Base-by-base conservation (phyloP, 2,113 vertebrate genomes). In the Polypterus bichir region DNA sequence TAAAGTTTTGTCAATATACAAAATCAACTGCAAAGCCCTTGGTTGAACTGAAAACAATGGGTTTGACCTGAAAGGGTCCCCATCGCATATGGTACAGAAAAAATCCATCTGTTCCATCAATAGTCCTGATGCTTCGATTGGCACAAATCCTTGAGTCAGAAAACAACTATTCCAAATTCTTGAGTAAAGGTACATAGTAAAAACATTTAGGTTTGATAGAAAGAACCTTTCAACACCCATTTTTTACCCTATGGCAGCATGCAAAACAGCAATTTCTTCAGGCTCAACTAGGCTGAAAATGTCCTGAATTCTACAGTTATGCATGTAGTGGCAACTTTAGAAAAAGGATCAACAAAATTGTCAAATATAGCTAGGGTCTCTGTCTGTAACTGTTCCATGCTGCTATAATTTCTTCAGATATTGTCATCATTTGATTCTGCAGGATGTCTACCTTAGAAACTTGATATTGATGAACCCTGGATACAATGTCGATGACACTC, bases 111-210 rank as follows among this genome's bases (percentile, higher is more conserved):
- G 2, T 2, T 27, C 27, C 27, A 27, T 27, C 2, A 27, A 27
- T 27, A 2, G 62, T 27, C 27, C 27, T 27, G 27, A 27, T 27
- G 27, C 27, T 27, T 27, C 27, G 27, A 27, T 70, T 72, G 45
- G 66, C 54, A 11, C 69, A 2, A 48, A 66, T 59, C 59, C 51
- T 54, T 53, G 66, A 27, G 27, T 27, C 27, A 27, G 60, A 62
- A 59, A 62, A 59, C 44, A 65, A 68, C 47, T 60, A 3, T 48
- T 60, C 71, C 62, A 73, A 66, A 66, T 65, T 73, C 66, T 59
- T 55, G 44, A 69, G 44, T 10, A 64, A 60, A 46, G 66, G 62
- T 57, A 70, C 44, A 58, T 70, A 65, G 62, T 65, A 27, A 27
- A 27, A 27, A 27, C 27, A 27, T 27, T 27, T 27, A 27, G 27